Base-by-base conservation (phyloP, 2,888 invertebrate species). In the Heliconius charithonia region DNA sequence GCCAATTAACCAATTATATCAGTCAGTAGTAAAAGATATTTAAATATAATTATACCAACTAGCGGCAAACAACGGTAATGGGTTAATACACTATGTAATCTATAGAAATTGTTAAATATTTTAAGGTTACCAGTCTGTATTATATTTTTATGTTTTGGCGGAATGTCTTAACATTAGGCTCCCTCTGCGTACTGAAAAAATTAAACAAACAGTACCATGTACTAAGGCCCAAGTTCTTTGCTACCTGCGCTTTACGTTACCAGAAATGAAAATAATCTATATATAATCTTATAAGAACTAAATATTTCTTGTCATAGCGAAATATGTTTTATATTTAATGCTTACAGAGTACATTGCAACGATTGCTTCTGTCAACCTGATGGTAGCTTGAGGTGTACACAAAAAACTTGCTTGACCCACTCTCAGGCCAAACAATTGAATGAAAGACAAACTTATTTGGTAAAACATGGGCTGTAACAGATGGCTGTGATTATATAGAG, bases 391-490 rank as follows among this genome's bases (percentile, higher is more conserved):
- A 87, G 90, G 0, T 94, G 94, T 79, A 94, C 94, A 0, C 88
- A 85, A 79, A 94, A 91, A 83, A 84, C 86, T 0, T 94, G 94
- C 70, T 87, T 94, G 4, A 91, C 88, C 70, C 88, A 89, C 91
- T 78, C 84, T 88, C 79, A 85, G 87, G 25, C 87, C 87, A 45
- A 84, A 84, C 0, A 74, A 82, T 4, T 86, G 82, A 19, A 82
- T n/a, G 71, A 76, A 0, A 76, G 63, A 27, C 65, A 81, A 51
- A 74, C 66, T 9, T 82, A 82, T 72, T 80, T 92, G 3, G 84
- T 87, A 45, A 82, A 85, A 77, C 80, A 88, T 59, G 88, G 88
- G 7, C 83, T 89, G n/a, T 91, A 82, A 84, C 13, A 69, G 27
- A 51, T 2, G 25, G 25, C 25, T 12, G 62, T 25, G 25, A 4